phyloP scores from a whole-genome alignment of 2,888 invertebrate species.

The Mimachlamys varia region DNA sequence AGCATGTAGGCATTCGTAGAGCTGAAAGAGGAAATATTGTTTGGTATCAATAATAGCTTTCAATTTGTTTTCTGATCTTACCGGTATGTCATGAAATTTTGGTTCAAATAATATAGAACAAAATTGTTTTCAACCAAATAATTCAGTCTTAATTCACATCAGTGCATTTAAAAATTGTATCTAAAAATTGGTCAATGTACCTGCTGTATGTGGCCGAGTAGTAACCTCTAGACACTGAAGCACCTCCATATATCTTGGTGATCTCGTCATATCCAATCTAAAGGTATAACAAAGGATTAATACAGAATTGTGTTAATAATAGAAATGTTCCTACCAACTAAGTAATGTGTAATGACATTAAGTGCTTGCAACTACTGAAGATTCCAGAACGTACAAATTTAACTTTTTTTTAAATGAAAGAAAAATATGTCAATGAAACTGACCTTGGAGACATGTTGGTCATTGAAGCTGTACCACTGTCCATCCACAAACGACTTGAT shows the following conservation, averaged over 20 bases:
- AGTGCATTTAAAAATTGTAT: too few relatives aligned
- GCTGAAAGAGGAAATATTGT: slow-evolving; percentile 74
- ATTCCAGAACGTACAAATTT: too few relatives aligned
- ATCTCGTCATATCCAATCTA: slow-evolving; percentile 92
- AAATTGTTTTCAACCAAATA: too few relatives aligned
- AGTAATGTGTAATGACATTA: too few relatives aligned
- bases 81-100: too few relatives aligned
- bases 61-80: too few relatives aligned
- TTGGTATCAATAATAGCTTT: too few relatives aligned
- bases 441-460: slow-evolving; percentile 90
- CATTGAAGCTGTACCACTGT: slow-evolving; percentile 94
- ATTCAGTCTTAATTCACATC: too few relatives aligned
- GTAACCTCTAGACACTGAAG: slow-evolving; percentile 67
- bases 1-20: slow-evolving; percentile 96
- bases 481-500: slow-evolving; percentile 87
- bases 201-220: slow-evolving; percentile 89
- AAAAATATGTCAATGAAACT: slow-evolving; percentile 59
- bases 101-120: too few relatives aligned
- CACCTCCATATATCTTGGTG: slow-evolving; percentile 91
- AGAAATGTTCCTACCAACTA: too few relatives aligned
- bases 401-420: too few relatives aligned
- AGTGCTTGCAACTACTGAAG: too few relatives aligned
- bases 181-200: slow-evolving; percentile 56
- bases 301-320: neutral
- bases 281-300: slow-evolving; percentile 43